A percentile compares a stretch with the other conserved stretches of the same genome.
Conservation (phyloP, 2,888 invertebrate genomes). For the Beris chalybata region DNA sequence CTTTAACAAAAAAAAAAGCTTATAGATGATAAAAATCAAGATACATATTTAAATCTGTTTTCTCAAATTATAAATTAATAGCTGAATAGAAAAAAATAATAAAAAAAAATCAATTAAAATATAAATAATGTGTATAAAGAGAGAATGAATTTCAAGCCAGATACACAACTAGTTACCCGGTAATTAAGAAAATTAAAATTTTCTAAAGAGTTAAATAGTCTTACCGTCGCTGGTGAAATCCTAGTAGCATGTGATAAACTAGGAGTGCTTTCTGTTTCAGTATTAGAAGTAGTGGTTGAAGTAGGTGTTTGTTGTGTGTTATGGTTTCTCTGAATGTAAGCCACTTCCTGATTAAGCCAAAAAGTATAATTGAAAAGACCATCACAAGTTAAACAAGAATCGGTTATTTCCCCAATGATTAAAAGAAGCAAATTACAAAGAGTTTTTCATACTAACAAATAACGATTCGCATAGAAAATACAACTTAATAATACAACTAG, state of each 20-base stretch:
- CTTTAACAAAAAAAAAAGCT: too few species aligned
- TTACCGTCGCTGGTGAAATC: conserved; percentile 91
- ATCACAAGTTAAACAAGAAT: conserved; percentile 12
- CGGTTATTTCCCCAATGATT: too few species aligned
- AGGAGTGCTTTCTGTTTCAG: conserved; percentile 60
- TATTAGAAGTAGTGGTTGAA: conserved; percentile 54
- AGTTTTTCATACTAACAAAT: not conserved
- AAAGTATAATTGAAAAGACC: conserved; percentile 5
- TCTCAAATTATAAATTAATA: too few species aligned
- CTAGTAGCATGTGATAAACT: conserved; percentile 75
- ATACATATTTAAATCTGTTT: too few species aligned
- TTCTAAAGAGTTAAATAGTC: conserved; percentile 47
- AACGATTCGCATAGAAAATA: conserved; percentile 1
- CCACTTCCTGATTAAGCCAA: conserved; percentile 49
- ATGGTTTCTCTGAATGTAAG: conserved; percentile 54
- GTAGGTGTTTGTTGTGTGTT: conserved; percentile 58
- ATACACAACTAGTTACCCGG: conserved; percentile 78
- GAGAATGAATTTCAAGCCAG: too few species aligned
- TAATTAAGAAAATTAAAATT: conserved; percentile 82
- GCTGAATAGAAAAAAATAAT: too few species aligned
- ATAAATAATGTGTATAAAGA: too few species aligned
- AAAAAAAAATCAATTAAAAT: too few species aligned
- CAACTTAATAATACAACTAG: not conserved
- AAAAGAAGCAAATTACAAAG: not conserved
- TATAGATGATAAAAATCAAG: too few species aligned